Conservation (phyloP, 2,113 vertebrate species). For the Leiothrix lutea region DNA sequence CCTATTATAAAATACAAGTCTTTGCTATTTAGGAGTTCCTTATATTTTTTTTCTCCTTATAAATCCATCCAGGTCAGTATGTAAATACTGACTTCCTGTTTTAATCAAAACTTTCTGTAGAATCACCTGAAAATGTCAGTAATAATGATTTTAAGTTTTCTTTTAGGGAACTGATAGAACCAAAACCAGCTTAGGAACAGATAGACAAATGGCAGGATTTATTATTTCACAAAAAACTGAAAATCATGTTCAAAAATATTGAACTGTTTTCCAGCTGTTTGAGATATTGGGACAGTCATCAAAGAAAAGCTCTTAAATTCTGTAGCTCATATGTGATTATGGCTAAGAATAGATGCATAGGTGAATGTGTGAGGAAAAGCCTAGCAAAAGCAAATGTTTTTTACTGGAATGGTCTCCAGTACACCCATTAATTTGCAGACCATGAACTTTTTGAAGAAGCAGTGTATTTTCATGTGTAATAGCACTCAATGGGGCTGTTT, state of each 20-base stretch:
- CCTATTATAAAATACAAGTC: background rate
- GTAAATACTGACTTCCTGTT: background rate
- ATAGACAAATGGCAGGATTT: background rate
- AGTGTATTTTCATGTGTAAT: background rate
- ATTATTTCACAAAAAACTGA: background rate
- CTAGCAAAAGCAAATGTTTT: background rate
- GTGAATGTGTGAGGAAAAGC: background rate
- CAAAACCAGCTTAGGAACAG: background rate
- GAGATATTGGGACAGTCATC: background rate
- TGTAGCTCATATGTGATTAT: background rate
- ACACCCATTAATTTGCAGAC: background rate
- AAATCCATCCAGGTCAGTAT: background rate
- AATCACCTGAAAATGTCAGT: background rate
- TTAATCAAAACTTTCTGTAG: background rate
- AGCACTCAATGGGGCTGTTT: background rate
- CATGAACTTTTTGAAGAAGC: background rate
- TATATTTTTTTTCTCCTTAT: background rate
- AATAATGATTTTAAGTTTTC: background rate
- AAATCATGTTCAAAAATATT: background rate
- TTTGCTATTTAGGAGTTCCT: background rate
- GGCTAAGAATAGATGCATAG: rapidly evolving
- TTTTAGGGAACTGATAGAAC: background rate
- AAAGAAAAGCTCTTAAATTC: background rate
- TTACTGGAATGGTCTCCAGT: background rate
- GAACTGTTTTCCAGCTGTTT: background rate